Base-by-base conservation (phyloP, 1,140 invertebrate genomes). In the Polyergus mexicanus region DNA sequence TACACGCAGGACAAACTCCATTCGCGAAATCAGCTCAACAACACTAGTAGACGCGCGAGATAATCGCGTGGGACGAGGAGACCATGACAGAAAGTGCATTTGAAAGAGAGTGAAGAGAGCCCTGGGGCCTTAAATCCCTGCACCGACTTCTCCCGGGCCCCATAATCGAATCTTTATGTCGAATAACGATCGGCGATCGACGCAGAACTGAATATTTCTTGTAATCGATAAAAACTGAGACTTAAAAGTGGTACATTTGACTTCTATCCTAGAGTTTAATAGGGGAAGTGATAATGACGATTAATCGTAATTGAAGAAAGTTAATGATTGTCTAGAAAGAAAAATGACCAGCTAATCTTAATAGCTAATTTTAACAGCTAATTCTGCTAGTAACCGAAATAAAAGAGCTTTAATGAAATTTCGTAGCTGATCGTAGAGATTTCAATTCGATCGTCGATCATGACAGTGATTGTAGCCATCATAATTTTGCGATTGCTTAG, bases 71-170 rank as follows among this genome's bases (percentile, higher is more conserved):
- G 83, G 56, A 77, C 72, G 77, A 75, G 62, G 80, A 87, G 56
- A 81, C 63, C 81, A 71, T 75, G 47, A 74, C 54, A 87, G 25
- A 84, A 69, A 86, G 65, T 62, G 85, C 76, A 90, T 78, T 88
- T 63, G 87, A 81, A 68, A 89, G 51, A 89, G 69, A 89, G 72
- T 69, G 71, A 89, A 91, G 90, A 91, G 92, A 93, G 93, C 93
- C 93, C 93, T 93, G 94, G 94, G 94, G 93, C 93, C 93, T 74
- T 93, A 92, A 92, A 92, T 94, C 92, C 94, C 92, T 90, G 89
- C 93, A 92, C 91, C 84, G 89, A 92, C 89, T 94, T 92, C 92
- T 94, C 87, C 91, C 86, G 81, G 94, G 93, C 93, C 92, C 94
- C 91, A 90, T 84, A 83, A 71, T 69, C 72, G 41, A 35, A 41